Evolutionary conservation across 2,113 vertebrate genomes (phyloP), one percentile per base, ranked within the genome.

Genomic region (Corythornis cristatus): DNA sequence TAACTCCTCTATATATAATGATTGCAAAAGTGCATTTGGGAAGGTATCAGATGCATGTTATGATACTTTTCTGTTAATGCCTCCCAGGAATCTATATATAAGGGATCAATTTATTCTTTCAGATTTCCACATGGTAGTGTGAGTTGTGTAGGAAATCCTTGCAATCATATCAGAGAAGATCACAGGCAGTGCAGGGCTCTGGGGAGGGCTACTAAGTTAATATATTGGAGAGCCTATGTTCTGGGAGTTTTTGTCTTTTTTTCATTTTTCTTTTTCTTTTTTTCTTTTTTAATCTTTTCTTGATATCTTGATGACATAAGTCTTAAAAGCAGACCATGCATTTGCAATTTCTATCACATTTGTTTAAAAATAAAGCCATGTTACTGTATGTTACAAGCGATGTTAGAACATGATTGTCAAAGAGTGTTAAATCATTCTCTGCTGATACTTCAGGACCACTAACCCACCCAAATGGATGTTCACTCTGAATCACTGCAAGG

Each of bases 21-120:
- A 88, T 86, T 62, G n/a, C 57, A 92, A 71, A 93, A 90, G 45
- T 71, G 28, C 76, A 62, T 68, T 90, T 84, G 50, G 45, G 40
- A 90, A 92, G 76, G 75, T 57, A 92, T 81, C 62, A 84, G 80
- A 50, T 81, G 21, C 23, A 42, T 83, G 42, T 53, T 88, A 53
- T 86, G 70, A 79, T 70, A 82, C 28, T 79, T 85, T 71, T 72
- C 80, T 88, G 72, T 78, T 86, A 93, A 93, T 92, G 57, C 50
- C 58, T 94, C 74, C 54, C 31, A 65, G 93, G 29, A 61, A 84
- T 75, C 65, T 88, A 54, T 81, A 77, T 53, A 65, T 68, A 93
- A 45, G 45, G 53, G 83, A 86, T 72, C 33, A 93, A 65, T 82
- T 81, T 84, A n/a, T 88, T 76, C 46, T 53, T 72, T 86, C 48